A percentile compares a stretch with the other conserved stretches of the same genome.
These are phyloP conservation scores for Lampris megalopsis DNA, from an alignment of 2,113 vertebrate genomes.

Conservation along the genomic window DNA sequence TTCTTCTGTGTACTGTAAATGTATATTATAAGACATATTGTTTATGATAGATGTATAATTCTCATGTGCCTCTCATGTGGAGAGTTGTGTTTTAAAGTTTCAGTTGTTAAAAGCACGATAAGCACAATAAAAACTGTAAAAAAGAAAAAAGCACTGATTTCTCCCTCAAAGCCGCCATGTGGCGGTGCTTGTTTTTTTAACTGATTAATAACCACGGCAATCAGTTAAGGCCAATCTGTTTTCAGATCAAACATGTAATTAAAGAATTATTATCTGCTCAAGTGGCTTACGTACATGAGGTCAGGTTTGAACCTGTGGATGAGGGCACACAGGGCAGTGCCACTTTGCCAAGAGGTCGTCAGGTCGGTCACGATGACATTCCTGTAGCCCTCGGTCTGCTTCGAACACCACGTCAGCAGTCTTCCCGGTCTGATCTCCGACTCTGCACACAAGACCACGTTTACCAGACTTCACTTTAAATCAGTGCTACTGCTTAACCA, in stretches of 20 bases:
- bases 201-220: no score
- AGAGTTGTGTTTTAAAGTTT: no score
- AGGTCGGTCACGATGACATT: slow-evolving; percentile 88
- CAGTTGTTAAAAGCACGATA: no score
- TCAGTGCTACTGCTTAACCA: not conserved
- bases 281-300: slow-evolving; percentile 87
- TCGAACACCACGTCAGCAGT: slow-evolving; percentile 96
- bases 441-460: slow-evolving; percentile 77
- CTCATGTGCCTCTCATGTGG: no score
- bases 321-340: slow-evolving; percentile 92
- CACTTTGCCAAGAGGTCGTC: slow-evolving; percentile 90
- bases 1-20: no score
- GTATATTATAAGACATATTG: no score
- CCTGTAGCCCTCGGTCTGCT: slow-evolving; percentile 91
- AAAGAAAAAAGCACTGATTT: no score
- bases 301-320: slow-evolving; percentile 95
- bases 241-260: no score
- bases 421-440: slow-evolving; percentile 91
- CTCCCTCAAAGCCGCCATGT: not conserved
- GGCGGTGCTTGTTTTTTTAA: not conserved
- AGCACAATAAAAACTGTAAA: no score
- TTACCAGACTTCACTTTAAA: not conserved
- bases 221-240: no score
- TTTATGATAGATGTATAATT: no score
- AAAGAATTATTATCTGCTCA: not conserved